Conservation (phyloP, 2,888 invertebrate genomes). For the Lampropteryx suffumata region DNA sequence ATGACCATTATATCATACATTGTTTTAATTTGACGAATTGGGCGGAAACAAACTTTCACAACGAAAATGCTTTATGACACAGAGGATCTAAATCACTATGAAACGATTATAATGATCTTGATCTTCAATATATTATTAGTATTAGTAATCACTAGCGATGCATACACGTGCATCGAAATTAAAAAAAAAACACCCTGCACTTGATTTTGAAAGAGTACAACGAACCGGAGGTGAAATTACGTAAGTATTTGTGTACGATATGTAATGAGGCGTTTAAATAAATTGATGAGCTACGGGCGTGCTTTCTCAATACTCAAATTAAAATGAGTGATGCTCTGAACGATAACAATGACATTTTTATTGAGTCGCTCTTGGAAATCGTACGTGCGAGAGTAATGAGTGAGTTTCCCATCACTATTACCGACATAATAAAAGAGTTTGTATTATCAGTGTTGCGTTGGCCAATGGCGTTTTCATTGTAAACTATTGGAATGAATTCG, state of each 20-base stretch:
- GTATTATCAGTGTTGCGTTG: conserved; percentile 21
- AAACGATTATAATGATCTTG: conserved; percentile 33
- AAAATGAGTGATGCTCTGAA: conserved; percentile 69
- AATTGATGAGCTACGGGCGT: conserved; percentile 57
- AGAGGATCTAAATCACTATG: conserved; percentile 20
- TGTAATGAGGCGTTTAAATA: conserved; percentile 67
- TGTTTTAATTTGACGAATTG: conserved; percentile 29
- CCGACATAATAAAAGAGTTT: conserved; percentile 3
- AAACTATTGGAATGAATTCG: conserved; percentile 26
- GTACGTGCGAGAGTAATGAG: conserved; percentile 38
- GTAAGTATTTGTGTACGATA: conserved; percentile 53
- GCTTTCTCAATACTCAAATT: conserved; percentile 55
- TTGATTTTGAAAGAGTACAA: conserved; percentile 56
- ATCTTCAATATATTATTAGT: conserved; percentile 41
- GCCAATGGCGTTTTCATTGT: conserved; percentile 28
- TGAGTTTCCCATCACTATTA: conserved; percentile 37
- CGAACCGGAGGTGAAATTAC: conserved; percentile 51
- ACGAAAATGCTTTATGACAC: conserved; percentile 19
- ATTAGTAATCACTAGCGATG: conserved; percentile 39
- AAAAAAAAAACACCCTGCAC: conserved; percentile 53
- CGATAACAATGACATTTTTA: conserved; percentile 64
- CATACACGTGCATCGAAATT: conserved; percentile 51
- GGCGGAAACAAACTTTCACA: conserved; percentile 29
- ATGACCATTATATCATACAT: conserved; percentile 29
- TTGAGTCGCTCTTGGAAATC: conserved; percentile 41